These are phyloP conservation scores for Embiotoca jacksoni DNA, from an alignment of 2,113 vertebrate genomes.

Conservation along the genomic window DNA sequence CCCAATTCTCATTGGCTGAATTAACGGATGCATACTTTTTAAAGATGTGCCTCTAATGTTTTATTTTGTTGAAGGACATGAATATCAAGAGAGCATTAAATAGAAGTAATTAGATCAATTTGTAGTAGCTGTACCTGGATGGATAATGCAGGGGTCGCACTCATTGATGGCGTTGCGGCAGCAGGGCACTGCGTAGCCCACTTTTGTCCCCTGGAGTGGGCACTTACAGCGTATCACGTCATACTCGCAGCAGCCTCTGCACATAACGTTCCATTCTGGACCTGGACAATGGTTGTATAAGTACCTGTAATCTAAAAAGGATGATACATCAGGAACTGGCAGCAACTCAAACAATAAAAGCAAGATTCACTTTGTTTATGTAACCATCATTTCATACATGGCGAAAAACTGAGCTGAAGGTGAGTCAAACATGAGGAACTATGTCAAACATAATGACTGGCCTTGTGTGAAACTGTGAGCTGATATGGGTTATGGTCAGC, in stretches of 20 bases:
- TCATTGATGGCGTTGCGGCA: conserved; percentile 95
- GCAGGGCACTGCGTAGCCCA: conserved; percentile 97
- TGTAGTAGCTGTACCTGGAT: conserved; percentile 87
- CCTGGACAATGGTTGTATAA: conserved; percentile 94
- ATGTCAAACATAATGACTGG: background rate
- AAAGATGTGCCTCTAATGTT: background rate
- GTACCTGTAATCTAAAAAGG: conserved; percentile 90
- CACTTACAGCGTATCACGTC: conserved; percentile 95
- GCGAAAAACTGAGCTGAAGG: background rate
- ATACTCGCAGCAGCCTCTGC: conserved; percentile 95
- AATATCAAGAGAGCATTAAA: background rate
- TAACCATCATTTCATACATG: background rate
- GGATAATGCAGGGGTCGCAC: conserved; percentile 97
- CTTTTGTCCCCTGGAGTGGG: conserved; percentile 89
- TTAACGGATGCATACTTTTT: background rate
- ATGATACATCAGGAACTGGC: background rate
- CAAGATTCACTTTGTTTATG: background rate
- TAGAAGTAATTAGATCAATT: no score
- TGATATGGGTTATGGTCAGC: conserved; percentile 14
- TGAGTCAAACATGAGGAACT: conserved; percentile 21
- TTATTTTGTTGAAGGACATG: no score
- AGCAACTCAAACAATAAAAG: background rate
- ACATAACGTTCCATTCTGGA: conserved; percentile 97
- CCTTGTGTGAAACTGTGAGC: conserved; percentile 26
- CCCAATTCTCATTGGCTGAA: background rate